Percentiles rank a stretch among this genome's conserved stretches.
These are phyloP conservation scores for Falco biarmicus DNA, from an alignment of 2,797 vertebrate genomes.

Conservation along the genomic window DNA sequence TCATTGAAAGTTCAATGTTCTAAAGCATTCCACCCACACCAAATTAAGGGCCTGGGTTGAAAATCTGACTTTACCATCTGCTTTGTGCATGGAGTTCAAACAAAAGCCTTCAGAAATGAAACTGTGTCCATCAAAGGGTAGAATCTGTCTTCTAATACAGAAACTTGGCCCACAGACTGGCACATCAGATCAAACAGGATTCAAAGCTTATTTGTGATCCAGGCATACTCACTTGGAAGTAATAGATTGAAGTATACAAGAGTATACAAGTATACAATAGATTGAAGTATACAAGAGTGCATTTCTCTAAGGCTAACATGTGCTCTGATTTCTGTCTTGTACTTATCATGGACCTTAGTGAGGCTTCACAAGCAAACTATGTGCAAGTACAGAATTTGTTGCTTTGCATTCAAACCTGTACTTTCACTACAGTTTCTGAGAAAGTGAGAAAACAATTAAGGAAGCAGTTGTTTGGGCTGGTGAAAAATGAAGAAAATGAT, in stretches of 20 bases:
- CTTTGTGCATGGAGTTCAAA: not conserved
- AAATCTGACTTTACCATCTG: not conserved
- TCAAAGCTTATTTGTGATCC: not conserved
- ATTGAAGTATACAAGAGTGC: not conserved
- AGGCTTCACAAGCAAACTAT: not conserved
- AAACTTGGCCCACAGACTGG: not conserved
- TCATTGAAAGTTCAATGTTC: not conserved
- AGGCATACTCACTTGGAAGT: not conserved
- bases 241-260: not conserved
- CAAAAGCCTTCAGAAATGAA: not conserved
- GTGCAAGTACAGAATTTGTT: not conserved
- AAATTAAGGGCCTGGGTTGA: not conserved
- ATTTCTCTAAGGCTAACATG: not conserved
- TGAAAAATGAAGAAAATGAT: not conserved
- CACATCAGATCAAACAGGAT: not conserved
- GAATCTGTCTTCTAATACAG: not conserved
- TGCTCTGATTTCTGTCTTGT: not conserved
- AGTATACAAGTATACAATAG: too few species aligned
- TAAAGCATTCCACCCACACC: not conserved
- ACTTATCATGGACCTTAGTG: not conserved
- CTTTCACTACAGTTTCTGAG: not conserved
- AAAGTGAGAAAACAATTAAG: conserved; percentile 7
- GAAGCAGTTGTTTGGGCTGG: not conserved
- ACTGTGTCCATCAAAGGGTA: not conserved
- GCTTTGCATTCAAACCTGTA: not conserved